Conservation (phyloP, 2,888 invertebrate genomes). For the Erebia aethiops region DNA sequence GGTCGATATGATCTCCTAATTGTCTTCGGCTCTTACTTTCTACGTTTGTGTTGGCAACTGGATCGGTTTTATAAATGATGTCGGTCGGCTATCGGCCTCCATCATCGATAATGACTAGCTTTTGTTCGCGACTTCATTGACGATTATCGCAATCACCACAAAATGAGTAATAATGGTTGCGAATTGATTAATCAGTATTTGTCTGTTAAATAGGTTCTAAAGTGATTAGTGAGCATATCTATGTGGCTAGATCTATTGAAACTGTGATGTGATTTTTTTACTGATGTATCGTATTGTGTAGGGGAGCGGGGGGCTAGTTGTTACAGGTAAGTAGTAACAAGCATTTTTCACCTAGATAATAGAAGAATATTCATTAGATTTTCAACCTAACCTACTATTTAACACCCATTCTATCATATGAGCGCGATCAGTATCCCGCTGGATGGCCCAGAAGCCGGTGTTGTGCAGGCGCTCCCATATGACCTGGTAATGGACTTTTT, state of each 20-base stretch:
- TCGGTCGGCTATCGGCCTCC: constrained; percentile 17
- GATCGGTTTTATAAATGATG: constrained; percentile 33
- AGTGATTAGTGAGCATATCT: neutral
- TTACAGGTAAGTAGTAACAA: too few relatives aligned
- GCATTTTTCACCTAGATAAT: too few relatives aligned
- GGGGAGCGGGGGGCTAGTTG: too few relatives aligned
- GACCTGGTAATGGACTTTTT: too few relatives aligned
- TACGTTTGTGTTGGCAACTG: constrained; percentile 28
- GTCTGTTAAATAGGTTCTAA: constrained; percentile 1
- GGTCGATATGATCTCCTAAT: constrained; percentile 48
- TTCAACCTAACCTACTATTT: too few relatives aligned
- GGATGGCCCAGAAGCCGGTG: too few relatives aligned
- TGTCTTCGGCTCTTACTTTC: constrained; percentile 37
- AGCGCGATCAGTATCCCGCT: too few relatives aligned
- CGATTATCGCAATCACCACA: constrained; percentile 23
- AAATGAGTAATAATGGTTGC: constrained; percentile 16
- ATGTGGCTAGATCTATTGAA: neutral
- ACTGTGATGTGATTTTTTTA: neutral
- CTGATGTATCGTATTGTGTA: too few relatives aligned
- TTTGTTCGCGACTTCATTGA: constrained; percentile 23
- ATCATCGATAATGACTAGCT: constrained; percentile 31
- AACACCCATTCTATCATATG: too few relatives aligned
- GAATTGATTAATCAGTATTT: constrained; percentile 11
- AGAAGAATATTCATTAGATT: too few relatives aligned
- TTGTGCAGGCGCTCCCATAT: too few relatives aligned